Base-by-base conservation (phyloP, 1,140 invertebrate species). In the Berghia stephanieae region DNA sequence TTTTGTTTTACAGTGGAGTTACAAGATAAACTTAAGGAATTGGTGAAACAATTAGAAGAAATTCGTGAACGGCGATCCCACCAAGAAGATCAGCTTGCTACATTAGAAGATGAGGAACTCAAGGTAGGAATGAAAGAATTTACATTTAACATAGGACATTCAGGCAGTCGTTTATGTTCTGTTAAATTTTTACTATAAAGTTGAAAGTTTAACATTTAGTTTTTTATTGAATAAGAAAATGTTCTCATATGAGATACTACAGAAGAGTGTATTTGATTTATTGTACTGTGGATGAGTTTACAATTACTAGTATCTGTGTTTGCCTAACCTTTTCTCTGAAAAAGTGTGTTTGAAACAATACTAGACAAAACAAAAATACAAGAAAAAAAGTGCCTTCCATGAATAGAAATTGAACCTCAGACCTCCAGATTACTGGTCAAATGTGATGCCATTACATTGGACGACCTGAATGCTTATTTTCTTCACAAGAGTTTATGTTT, bases 1-100 rank as follows among this genome's bases (percentile, higher is more conserved):
- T 18, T 13, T 57, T n/a, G 21, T 6, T 78, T 77, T 71, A 13
- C 55, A 83, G 82, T 74, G 44, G 82, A 81, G 31, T 71, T 85
- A 8, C 80, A 81, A 42, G 80, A 79, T 16, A 82, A 82, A 57
- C 66, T 85, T 13, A 77, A 77, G 6, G 84, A 85, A 42, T 52
- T 85, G 27, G 81, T 79, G n/a, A 77, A 83, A 70, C 84, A 85
- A 52, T 57, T 85, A 18, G 84, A 79, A 55, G 84, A 85, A 60
- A 83, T 85, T 60, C 67, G 83, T n/a, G 79, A 78, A 27, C 73
- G 81, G 34, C 63, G 82, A 18, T 60, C 77, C 10, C 78, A 81
- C 52, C 78, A 82, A 24, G 83, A 84, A 66, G 79, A 83, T 24
- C 80, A 78, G 75, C 73, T 82, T 16, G 81, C 82, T n/a, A 82